Percentiles rank a stretch among this genome's conserved stretches.
These are phyloP conservation scores for Eunapius fragilis DNA, from an alignment of 37 sponge, comb jelly and placozoan genomes.

Conservation along the genomic window DNA sequence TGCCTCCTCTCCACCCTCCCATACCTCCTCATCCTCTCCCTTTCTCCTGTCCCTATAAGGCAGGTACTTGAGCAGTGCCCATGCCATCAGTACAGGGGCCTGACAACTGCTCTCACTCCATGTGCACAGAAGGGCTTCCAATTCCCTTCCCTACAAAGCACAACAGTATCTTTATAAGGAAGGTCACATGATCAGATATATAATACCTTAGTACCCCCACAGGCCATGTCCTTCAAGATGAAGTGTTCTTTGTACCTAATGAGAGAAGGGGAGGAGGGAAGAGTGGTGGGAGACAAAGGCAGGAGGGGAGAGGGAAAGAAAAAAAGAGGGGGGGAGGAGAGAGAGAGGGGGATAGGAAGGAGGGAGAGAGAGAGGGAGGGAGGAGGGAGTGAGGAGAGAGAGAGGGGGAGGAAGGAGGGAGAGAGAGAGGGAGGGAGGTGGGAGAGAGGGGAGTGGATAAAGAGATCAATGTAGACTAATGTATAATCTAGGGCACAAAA, in stretches of 20 bases:
- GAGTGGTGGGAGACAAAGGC: neutral
- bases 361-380: neutral
- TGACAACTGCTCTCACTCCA: constrained; percentile 47
- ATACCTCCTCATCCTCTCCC: no score
- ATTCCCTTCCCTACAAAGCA: neutral
- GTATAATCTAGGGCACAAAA: no score
- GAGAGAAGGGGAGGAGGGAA: neutral
- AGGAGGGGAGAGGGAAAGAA: neutral
- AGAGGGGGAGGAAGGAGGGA: neutral
- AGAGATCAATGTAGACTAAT: neutral
- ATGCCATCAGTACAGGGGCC: constrained; percentile 56
- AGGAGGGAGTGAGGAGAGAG: neutral
- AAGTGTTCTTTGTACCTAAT: no score
- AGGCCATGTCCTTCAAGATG: no score
- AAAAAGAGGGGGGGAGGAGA: neutral
- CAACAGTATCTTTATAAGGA: no score
- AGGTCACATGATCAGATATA: no score
- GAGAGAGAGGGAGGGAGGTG: constrained; percentile 1
- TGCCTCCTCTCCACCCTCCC: no score
- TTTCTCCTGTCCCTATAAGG: constrained; percentile 2
- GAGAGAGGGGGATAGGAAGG: neutral
- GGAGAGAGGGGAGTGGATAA: constrained; percentile 11
- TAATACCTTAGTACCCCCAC: no score
- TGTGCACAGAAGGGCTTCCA: constrained; percentile 21
- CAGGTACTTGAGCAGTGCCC: constrained; percentile 32